These are phyloP conservation scores for Oryzias melastigma DNA, from an alignment of 2,113 vertebrate species.

Conservation along the genomic window DNA sequence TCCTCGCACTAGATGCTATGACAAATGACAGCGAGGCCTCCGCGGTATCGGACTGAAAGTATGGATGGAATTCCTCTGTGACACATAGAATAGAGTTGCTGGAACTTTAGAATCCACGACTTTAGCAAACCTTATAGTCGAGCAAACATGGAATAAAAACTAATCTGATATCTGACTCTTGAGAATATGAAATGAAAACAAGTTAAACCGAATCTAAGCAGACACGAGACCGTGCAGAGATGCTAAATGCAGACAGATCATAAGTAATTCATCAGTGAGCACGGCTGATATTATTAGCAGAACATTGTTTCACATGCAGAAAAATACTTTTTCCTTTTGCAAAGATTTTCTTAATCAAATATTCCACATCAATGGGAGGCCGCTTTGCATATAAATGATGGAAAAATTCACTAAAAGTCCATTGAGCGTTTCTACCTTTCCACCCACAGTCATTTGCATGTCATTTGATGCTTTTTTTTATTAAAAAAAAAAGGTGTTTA, in stretches of 20 bases:
- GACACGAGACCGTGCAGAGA: slow-evolving; percentile 8
- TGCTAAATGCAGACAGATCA: slow-evolving; percentile 29
- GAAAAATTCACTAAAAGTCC: slow-evolving; percentile 61
- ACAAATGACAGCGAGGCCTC: slow-evolving; percentile 7
- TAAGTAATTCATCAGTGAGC: slow-evolving; percentile 40
- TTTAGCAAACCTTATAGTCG: slow-evolving; percentile 1
- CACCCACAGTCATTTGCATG: slow-evolving; percentile 54
- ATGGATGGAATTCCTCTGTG: slow-evolving; percentile 3
- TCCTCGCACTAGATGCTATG: background rate
- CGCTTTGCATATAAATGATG: slow-evolving; percentile 74
- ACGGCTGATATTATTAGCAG: slow-evolving; percentile 43
- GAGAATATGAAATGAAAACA: slow-evolving; percentile 24
- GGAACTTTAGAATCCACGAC: background rate
- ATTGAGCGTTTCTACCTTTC: slow-evolving; percentile 46
- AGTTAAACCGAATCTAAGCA: background rate
- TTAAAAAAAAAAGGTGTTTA: slow-evolving; percentile 28
- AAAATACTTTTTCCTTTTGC: slow-evolving; percentile 14
- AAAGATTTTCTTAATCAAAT: slow-evolving; percentile 61
- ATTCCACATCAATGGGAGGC: slow-evolving; percentile 18
- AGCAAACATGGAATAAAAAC: background rate
- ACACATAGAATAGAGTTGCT: background rate
- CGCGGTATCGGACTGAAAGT: slow-evolving; percentile 1
- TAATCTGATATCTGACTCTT: slow-evolving; percentile 11
- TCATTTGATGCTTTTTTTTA: slow-evolving; percentile 52
- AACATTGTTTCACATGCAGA: slow-evolving; percentile 30